Conservation (phyloP, 2,113 vertebrate species). For the Melanotaenia duboulayi region DNA sequence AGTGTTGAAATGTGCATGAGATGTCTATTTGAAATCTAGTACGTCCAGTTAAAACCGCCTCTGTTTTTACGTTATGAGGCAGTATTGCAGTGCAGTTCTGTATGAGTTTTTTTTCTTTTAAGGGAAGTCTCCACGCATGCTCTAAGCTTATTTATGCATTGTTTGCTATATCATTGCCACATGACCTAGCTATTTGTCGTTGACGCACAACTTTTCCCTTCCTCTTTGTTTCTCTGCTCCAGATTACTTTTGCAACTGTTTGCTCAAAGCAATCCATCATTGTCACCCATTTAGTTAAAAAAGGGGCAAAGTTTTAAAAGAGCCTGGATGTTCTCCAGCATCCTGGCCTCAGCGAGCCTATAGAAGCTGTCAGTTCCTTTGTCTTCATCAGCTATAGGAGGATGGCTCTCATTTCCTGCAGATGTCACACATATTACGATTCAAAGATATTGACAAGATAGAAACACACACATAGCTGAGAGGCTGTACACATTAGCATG, state of each 20-base stretch:
- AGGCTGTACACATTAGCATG: conserved; percentile 57
- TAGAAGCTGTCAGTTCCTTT: conserved; percentile 48
- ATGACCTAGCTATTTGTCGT: conserved; percentile 43
- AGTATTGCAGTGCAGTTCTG: too few species aligned
- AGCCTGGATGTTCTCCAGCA: conserved; percentile 57
- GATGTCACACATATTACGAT: conserved; percentile 47
- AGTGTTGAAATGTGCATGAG: too few species aligned
- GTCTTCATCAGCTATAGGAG: conserved; percentile 59
- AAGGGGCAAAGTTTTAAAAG: conserved; percentile 30
- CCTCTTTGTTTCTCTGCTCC: conserved; percentile 27
- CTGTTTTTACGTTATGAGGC: too few species aligned
- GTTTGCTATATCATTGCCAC: conserved; percentile 44
- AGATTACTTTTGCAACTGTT: conserved; percentile 24
- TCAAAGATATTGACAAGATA: conserved; percentile 44
- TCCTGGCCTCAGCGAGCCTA: conserved; percentile 22
- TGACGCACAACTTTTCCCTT: conserved; percentile 24
- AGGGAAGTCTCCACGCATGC: conserved; percentile 8
- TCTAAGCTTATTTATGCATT: background rate
- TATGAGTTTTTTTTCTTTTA: too few species aligned
- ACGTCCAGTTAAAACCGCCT: too few species aligned
- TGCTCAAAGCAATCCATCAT: conserved; percentile 47
- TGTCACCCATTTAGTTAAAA: conserved; percentile 52
- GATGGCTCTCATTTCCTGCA: conserved; percentile 66
- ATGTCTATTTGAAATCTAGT: too few species aligned
- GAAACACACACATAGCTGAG: conserved; percentile 30